Evolutionary conservation across 2,113 vertebrate genomes (phyloP), one percentile per base, ranked within the genome.

Genomic region (Pseudonaja textilis): DNA sequence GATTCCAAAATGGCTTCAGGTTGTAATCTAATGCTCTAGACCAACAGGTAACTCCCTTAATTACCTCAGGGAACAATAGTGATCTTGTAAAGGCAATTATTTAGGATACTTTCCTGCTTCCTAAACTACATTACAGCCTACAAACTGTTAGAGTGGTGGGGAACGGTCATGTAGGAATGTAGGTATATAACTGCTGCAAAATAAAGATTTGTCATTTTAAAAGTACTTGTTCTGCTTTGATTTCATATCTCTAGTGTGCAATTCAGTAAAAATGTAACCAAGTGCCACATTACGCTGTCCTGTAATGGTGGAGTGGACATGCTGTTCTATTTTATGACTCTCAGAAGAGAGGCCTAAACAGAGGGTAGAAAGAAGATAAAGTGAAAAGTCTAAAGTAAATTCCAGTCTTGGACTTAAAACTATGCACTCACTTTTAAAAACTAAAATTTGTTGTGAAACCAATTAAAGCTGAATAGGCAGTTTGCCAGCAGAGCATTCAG

Each of bases 261-360:
- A 81, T 88, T 92, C 2, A 0, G 14, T 89, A 4, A 42, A 90
- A 89, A 91, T 1, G 0, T 25, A 50, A 93, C 74, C 85, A 85
- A 91, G 3, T 85, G 55, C 69, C 69, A 92, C 23, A 25, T 9
- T 3, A 0, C 64, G 22, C 50, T 74, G 50, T 39, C 87, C 4
- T 91, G 7, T 4, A 90, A 20, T 0, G 12, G 9, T 52, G 52
- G 34, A 87, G 10, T 88, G 54, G 10, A 47, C 0, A 0, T 50
- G 52, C 22, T 0, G 74, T 93, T 94, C 39, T 47, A 20, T 90
- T 91, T 90, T 89, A 90, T 92, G 89, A 87, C 89, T 34, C 89
- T 7, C 93, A 92, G 92, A 64, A 93, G 88, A 47, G 88, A 91
- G 93, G 93, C 93, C 91, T n/a, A 88, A 90, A 57, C 59, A 29